These are phyloP conservation scores for Toxotes lorentzi DNA, from an alignment of 2,797 vertebrate species.

Conservation along the genomic window DNA sequence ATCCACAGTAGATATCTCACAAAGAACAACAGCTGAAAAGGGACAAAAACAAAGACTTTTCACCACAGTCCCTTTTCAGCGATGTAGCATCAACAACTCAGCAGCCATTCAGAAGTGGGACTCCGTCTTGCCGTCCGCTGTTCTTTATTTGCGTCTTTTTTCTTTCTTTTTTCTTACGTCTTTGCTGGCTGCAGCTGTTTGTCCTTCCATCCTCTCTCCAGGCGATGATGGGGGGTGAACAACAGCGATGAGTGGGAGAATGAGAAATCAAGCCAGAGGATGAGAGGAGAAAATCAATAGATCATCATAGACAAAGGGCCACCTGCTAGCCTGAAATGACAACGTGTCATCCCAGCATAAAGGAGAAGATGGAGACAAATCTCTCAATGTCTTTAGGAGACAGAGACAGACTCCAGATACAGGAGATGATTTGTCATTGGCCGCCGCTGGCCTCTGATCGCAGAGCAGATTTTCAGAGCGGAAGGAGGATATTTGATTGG, in stretches of 20 bases:
- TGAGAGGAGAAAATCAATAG: constrained; percentile 75
- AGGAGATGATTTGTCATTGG: constrained; percentile 41
- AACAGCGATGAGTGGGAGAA: constrained; percentile 59
- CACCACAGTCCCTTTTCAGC: background rate
- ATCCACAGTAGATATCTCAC: background rate
- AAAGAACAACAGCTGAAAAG: background rate
- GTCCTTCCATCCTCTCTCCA: constrained; percentile 36
- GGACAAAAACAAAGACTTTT: no score
- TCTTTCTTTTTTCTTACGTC: background rate
- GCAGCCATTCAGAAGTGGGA: constrained; percentile 3
- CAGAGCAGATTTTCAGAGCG: constrained; percentile 44
- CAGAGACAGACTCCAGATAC: constrained; percentile 52
- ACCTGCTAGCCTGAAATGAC: constrained; percentile 79
- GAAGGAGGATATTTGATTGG: constrained; percentile 56
- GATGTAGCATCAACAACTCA: background rate
- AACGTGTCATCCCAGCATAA: constrained; percentile 69
- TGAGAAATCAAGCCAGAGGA: constrained; percentile 64
- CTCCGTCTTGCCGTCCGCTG: background rate
- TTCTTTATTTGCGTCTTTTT: background rate
- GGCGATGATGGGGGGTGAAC: constrained; percentile 56
- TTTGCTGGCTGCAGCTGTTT: constrained; percentile 55
- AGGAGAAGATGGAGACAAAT: constrained; percentile 67
- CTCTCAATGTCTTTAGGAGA: constrained; percentile 51
- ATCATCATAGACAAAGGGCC: constrained; percentile 78
- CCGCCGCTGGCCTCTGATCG: constrained; percentile 48